Percentiles rank a stretch among this genome's conserved stretches.
Evolutionary conservation across 1,140 invertebrate species (phyloP).

Genomic region (Drosophila sproati): DNA sequence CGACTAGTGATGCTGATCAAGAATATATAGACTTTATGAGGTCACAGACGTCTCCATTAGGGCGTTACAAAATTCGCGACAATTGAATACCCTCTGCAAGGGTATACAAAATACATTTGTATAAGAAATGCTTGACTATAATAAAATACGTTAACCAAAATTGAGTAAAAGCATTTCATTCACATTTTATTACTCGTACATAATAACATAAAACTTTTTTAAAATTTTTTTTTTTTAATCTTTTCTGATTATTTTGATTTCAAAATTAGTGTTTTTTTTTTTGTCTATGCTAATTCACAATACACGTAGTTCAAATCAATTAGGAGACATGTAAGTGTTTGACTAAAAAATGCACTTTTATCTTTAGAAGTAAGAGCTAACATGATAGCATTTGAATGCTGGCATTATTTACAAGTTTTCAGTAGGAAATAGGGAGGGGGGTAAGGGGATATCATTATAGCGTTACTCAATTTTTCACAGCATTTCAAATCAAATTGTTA

Average conservation of each 20-base stretch:
- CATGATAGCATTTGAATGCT: constrained; percentile 45
- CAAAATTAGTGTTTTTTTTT: constrained; percentile 3
- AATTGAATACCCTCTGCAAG: too few relatives aligned
- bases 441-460: constrained; percentile 14
- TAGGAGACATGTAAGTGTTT: constrained; percentile 35
- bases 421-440: constrained; percentile 9
- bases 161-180: constrained; percentile 25
- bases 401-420: constrained; percentile 66
- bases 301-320: constrained; percentile 25
- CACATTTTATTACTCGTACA: constrained; percentile 34
- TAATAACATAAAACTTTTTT: constrained; percentile 26
- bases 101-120: background rate
- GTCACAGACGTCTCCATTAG: too few relatives aligned
- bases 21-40: too few relatives aligned
- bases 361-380: constrained; percentile 54
- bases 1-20: too few relatives aligned
- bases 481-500: constrained; percentile 27
- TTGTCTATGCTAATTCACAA: background rate
- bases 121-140: background rate
- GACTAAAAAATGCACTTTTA: constrained; percentile 61
- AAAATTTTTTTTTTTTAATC: background rate
- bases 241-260: constrained; percentile 19
- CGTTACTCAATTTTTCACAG: constrained; percentile 25
- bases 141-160: background rate
- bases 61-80: too few relatives aligned